Percentiles rank a stretch among this genome's conserved stretches.
These are phyloP conservation scores for Rhinopomastus cyanomelas DNA, from an alignment of 2,113 vertebrate species.

Conservation along the genomic window DNA sequence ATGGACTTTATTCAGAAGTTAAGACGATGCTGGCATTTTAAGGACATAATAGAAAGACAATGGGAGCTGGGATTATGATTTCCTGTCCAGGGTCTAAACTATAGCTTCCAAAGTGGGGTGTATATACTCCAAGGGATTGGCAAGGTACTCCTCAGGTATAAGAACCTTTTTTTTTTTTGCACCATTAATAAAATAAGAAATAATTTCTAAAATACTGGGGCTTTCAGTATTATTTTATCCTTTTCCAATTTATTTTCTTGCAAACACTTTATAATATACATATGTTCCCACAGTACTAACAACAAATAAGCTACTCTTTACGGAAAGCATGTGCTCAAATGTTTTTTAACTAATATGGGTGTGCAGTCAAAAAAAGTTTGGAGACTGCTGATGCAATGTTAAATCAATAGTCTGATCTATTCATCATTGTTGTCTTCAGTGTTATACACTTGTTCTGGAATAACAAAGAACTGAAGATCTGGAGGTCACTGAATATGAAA, in stretches of 20 bases:
- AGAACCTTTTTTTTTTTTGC: background rate
- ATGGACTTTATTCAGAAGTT: rapidly evolving
- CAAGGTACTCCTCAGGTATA: background rate
- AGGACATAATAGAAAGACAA: background rate
- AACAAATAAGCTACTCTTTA: background rate
- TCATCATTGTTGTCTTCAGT: background rate
- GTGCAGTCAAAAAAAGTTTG: background rate
- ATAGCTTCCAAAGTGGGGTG: background rate
- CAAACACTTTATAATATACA: background rate
- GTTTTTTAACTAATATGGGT: background rate
- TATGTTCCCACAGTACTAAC: background rate
- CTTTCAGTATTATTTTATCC: background rate
- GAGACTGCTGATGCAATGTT: background rate
- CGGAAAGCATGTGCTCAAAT: background rate
- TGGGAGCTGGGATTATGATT: background rate
- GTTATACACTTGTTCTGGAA: background rate
- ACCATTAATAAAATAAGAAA: background rate
- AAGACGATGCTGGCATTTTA: background rate
- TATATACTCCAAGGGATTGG: background rate
- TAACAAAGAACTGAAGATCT: background rate
- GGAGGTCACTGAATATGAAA: background rate
- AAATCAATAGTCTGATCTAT: background rate
- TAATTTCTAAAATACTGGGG: background rate
- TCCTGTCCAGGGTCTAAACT: background rate
- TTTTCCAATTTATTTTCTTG: background rate